Conservation (phyloP, 2,113 vertebrate genomes). For the Spilogale gracilis region DNA sequence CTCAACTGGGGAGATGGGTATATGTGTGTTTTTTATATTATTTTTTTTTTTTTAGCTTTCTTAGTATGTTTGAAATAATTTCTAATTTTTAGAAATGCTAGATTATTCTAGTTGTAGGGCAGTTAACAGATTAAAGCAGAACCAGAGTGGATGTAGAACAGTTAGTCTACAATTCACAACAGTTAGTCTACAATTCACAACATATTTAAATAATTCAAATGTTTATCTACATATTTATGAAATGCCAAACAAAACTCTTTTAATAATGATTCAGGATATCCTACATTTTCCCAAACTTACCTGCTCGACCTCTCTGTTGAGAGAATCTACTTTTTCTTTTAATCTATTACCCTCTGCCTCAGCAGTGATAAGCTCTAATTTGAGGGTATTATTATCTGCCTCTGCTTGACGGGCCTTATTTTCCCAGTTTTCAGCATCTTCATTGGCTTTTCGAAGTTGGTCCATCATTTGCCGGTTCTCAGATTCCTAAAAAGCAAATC, state of each 20-base stretch:
- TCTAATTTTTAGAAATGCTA: background rate
- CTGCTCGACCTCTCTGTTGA: slow-evolving; percentile 88
- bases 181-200: background rate
- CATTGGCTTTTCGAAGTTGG: slow-evolving; percentile 83
- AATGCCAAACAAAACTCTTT: slow-evolving; percentile 55
- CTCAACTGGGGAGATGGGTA: background rate
- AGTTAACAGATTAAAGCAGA: slow-evolving; percentile 7
- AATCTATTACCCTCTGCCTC: slow-evolving; percentile 86
- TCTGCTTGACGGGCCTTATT: slow-evolving; percentile 87
- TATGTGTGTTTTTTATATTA: background rate
- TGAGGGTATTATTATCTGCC: slow-evolving; percentile 85
- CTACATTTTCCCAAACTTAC: slow-evolving; percentile 78
- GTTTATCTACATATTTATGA: background rate
- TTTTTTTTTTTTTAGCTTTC: background rate
- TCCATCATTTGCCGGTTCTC: slow-evolving; percentile 89
- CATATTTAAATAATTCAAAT: slow-evolving; percentile 37
- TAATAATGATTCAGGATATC: background rate
- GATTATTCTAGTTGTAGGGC: background rate
- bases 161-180: background rate
- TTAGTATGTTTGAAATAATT: background rate
- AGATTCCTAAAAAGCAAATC: slow-evolving; percentile 85
- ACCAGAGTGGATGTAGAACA: background rate
- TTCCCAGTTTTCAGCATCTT: slow-evolving; percentile 89
- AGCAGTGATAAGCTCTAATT: slow-evolving; percentile 82
- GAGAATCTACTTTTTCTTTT: slow-evolving; percentile 86